Evolutionary conservation across 2,888 invertebrate species (phyloP).

Genomic region (Poecilobothrus nobilitatus): DNA sequence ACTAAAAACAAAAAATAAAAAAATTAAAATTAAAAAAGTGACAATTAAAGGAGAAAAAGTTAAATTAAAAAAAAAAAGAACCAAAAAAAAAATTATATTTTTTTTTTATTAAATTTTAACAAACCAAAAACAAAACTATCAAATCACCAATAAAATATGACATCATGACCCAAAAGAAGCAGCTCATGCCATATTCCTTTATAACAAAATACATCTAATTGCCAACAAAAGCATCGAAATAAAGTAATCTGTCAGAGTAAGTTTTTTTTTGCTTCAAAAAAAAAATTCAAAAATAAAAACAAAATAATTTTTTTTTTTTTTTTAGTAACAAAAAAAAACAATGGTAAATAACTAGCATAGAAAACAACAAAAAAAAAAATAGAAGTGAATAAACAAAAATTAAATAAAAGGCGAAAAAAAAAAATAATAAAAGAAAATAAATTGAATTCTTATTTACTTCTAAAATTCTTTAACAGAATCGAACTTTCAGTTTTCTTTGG

Average conservation of each 20-base stretch:
- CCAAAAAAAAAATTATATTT: too few relatives aligned
- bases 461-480: too few relatives aligned
- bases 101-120: not conserved
- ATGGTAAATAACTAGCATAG: too few relatives aligned
- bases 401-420: not conserved
- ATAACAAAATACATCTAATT: not conserved
- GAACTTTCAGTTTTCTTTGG: too few relatives aligned
- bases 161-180: conserved; percentile 9
- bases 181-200: not conserved
- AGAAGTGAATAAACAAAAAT: not conserved
- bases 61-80: too few relatives aligned
- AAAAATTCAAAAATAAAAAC: not conserved
- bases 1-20: too few relatives aligned
- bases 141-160: not conserved
- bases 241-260: conserved; percentile 8
- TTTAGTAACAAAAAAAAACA: too few relatives aligned
- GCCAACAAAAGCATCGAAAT: conserved; percentile 8
- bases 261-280: too few relatives aligned
- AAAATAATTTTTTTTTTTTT: not conserved
- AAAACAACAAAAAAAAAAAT: too few relatives aligned
- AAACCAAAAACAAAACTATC: not conserved
- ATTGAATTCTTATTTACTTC: not conserved
- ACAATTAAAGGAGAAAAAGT: too few relatives aligned
- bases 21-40: too few relatives aligned
- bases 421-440: not conserved